These are phyloP conservation scores for Microtus ochrogaster DNA, from an alignment of 2,113 vertebrate genomes.

Conservation along the genomic window DNA sequence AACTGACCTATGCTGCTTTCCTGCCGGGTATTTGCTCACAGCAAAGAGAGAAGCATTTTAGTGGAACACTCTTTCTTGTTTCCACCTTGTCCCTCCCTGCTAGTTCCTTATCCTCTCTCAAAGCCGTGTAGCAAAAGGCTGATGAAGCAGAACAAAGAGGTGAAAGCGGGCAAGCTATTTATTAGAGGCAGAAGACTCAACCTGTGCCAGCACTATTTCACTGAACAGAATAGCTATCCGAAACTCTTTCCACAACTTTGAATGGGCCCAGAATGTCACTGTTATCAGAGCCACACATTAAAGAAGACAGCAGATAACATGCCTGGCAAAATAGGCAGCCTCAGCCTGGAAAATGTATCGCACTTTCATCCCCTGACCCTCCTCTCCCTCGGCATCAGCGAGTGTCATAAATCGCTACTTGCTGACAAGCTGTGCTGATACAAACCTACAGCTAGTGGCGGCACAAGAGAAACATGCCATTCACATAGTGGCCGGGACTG, in stretches of 20 bases:
- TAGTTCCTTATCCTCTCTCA: conserved; percentile 65
- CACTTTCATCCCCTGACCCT: not conserved
- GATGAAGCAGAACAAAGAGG: conserved; percentile 25
- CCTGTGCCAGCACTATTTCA: not conserved
- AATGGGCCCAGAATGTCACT: conserved; percentile 54
- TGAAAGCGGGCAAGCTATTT: not conserved
- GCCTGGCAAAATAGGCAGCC: conserved; percentile 17
- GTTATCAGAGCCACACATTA: conserved; percentile 27
- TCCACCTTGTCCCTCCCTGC: not conserved
- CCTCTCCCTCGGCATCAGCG: conserved; percentile 29
- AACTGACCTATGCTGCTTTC: not conserved
- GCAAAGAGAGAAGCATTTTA: not conserved
- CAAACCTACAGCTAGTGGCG: conserved; percentile 5
- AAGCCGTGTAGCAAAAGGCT: conserved; percentile 6
- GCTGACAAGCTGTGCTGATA: not conserved
- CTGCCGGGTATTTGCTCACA: not conserved
- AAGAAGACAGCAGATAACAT: conserved; percentile 46
- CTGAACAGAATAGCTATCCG: not conserved
- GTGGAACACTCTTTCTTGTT: not conserved
- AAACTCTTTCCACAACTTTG: conserved; percentile 28
- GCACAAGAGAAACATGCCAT: not conserved
- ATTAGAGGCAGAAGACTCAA: not conserved
- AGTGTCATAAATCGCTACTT: not conserved
- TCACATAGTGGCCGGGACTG: not conserved
- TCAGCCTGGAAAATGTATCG: not conserved